Evolutionary conservation across 2,888 invertebrate species (phyloP).

Genomic region (Zootermopsis nevadensis): DNA sequence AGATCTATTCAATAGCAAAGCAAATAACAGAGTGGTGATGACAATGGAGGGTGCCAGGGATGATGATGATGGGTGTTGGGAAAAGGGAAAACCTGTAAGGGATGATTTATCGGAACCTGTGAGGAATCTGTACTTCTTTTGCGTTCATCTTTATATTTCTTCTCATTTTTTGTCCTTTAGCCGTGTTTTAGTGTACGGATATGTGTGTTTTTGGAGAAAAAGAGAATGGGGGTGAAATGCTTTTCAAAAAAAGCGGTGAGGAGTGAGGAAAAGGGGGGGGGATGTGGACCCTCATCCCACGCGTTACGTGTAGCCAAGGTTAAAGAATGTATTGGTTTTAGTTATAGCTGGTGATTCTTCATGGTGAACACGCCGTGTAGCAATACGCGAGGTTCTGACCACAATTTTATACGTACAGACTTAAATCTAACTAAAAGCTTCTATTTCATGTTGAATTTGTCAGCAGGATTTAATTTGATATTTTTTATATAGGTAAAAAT

Average conservation of each 20-base stretch:
- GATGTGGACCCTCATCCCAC: not conserved
- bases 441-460: too few relatives aligned
- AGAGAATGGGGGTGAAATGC: conserved; percentile 6
- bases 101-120: conserved; percentile 26
- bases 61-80: conserved; percentile 29
- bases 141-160: not conserved
- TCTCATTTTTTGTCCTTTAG: not conserved
- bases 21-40: conserved; percentile 42
- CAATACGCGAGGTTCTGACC: not conserved
- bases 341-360: not conserved
- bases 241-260: not conserved
- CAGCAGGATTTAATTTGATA: too few relatives aligned
- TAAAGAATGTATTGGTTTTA: not conserved
- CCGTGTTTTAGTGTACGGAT: conserved; percentile 6
- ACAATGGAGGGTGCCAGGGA: conserved; percentile 35
- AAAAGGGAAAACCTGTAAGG: conserved; percentile 18
- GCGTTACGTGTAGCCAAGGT: not conserved
- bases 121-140: conserved; percentile 19
- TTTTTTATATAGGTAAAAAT: too few relatives aligned
- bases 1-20: conserved; percentile 41
- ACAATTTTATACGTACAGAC: not conserved
- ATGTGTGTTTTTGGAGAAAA: not conserved
- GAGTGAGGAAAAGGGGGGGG: not conserved
- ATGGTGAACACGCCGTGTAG: not conserved
- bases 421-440: too few relatives aligned